Evolutionary conservation across 2,888 invertebrate genomes (phyloP), one percentile per base, ranked within the genome.

Genomic region (Rotaria magnacalcarata): DNA sequence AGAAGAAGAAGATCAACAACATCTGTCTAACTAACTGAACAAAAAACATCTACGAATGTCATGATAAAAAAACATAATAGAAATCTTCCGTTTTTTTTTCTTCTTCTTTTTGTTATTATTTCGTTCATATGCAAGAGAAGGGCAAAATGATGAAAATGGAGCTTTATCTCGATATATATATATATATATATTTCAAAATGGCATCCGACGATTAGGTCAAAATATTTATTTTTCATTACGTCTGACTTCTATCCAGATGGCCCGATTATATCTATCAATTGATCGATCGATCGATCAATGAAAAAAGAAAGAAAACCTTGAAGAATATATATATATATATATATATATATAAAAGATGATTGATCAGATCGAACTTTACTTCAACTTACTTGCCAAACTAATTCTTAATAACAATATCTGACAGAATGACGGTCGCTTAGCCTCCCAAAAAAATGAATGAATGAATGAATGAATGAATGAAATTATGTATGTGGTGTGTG

Each of bases 11-110:
- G 67, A 67, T 67, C 67, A 67, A 19, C 27, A 67, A 67, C 67
- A 67, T 67, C 67, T 67, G 67, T 14, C 34, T 67, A 67, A 67
- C 67, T 67, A 67, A 67, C 67, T 67, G 67, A 67, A 67, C 67
- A 34, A 67, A 67, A 67, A 19, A 67, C 34, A 34, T 34, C 34
- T 16, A 67, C 27, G 67, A 67, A 67, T 67, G 67, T 67, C 67
- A 67, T 67, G 67, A 16, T 67, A 67, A 14, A 67, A 67, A 67
- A 67, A 67, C 27, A 60, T 3, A 60, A 60, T 60, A 60, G n/a
- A 60, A 60, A 60, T 60, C 27, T 67, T 19, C 67, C 19, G 67
- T 34, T 52, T 52, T 52, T 52, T 3, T 52, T 52, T 52, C 14
- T 3, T 47, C 11, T 47, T 47, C 47, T 50, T 52, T 11, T 52